phyloP scores from a whole-genome alignment of 2,888 invertebrate species.

The Trichogramma dendrolimi region DNA sequence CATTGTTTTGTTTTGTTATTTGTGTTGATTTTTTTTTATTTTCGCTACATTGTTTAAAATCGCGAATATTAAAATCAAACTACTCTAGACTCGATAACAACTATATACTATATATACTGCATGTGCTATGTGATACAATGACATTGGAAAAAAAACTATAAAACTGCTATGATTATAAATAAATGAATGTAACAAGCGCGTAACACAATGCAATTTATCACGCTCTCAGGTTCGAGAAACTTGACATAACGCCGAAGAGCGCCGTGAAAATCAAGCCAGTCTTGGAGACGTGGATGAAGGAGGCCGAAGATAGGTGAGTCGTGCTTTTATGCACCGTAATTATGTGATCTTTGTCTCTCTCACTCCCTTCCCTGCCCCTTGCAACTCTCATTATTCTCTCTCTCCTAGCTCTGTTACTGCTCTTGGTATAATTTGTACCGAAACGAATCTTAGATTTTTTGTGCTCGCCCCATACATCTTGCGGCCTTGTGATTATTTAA shows the following conservation, averaged over 20 bases:
- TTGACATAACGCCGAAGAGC: constrained; percentile 98
- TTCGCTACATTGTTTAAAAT: background rate
- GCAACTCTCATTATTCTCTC: background rate
- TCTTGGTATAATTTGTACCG: no score
- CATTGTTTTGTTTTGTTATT: background rate
- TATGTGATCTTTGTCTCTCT: constrained; percentile 10
- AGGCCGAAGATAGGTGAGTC: constrained; percentile 91
- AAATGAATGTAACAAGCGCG: background rate
- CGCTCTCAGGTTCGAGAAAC: constrained; percentile 89
- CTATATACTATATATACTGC: background rate
- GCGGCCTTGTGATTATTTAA: no score
- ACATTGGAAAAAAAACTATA: constrained; percentile 21
- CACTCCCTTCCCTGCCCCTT: background rate
- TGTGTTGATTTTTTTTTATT: constrained; percentile 3
- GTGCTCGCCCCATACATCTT: no score
- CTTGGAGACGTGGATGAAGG: constrained; percentile 97
- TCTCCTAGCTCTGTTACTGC: no score
- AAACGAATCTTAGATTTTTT: no score
- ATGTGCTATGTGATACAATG: constrained; percentile 17
- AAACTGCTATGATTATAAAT: background rate
- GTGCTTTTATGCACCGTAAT: constrained; percentile 21
- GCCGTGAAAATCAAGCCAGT: constrained; percentile 99
- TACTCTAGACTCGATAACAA: no score
- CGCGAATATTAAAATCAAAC: background rate
- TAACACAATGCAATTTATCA: constrained; percentile 14